Percentiles rank a stretch among this genome's conserved stretches.
Evolutionary conservation across 2,888 invertebrate species (phyloP).

Genomic region (Serrognathus titanus): DNA sequence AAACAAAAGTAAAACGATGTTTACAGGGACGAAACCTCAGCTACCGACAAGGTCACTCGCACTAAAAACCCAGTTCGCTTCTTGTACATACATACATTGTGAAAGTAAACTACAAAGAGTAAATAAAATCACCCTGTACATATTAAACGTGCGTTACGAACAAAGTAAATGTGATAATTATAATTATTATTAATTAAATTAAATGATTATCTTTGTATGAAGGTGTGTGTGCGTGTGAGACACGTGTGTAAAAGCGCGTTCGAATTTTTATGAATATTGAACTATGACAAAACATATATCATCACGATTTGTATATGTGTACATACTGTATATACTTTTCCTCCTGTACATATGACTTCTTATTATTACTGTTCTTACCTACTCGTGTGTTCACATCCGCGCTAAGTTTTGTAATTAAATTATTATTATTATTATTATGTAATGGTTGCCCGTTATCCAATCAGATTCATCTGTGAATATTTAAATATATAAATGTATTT

Average conservation of each 20-base stretch:
- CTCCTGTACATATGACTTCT: slow-evolving; percentile 38
- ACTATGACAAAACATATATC: slow-evolving; percentile 15
- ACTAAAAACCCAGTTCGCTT: background rate
- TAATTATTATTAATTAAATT: slow-evolving; percentile 2
- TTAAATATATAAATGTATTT: slow-evolving; percentile 42
- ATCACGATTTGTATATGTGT: slow-evolving; percentile 34
- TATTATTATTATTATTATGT: slow-evolving; percentile 26
- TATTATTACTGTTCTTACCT: slow-evolving; percentile 19
- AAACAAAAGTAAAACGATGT: too few species aligned
- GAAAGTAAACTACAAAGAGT: slow-evolving; percentile 12
- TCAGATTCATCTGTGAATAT: slow-evolving; percentile 45
- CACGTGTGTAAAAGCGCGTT: background rate
- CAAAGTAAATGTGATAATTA: slow-evolving; percentile 28
- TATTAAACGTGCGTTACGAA: slow-evolving; percentile 2
- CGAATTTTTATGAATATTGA: background rate
- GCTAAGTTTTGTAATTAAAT: slow-evolving; percentile 37
- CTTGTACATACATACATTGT: slow-evolving; percentile 3
- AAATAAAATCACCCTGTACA: slow-evolving; percentile 18
- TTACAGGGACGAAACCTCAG: too few species aligned
- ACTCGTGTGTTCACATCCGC: slow-evolving; percentile 37
- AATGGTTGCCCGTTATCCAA: slow-evolving; percentile 41
- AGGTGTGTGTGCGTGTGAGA: background rate
- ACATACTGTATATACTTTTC: slow-evolving; percentile 38
- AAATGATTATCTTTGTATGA: slow-evolving; percentile 16
- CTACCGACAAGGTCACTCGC: too few species aligned